Evolutionary conservation across 2,888 invertebrate species (phyloP).

Genomic region (Tanytarsus gracilentus): DNA sequence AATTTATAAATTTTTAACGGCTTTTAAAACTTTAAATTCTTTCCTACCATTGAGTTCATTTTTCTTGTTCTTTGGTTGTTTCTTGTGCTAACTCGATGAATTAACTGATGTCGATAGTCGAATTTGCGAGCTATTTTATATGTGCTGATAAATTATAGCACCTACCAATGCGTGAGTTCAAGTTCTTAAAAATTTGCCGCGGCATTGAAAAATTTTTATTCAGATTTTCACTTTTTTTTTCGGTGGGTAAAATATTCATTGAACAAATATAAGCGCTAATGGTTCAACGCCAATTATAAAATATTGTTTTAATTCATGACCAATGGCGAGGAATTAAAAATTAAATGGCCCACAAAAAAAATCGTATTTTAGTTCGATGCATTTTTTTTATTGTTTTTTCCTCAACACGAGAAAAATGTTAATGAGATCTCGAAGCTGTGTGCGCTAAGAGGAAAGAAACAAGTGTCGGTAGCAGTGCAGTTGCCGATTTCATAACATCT

Average conservation of each 20-base stretch:
- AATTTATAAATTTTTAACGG: background rate
- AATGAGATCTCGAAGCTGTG: too few species aligned
- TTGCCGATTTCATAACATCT: background rate
- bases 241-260: background rate
- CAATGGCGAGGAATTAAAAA: background rate
- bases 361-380: too few species aligned
- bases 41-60: background rate
- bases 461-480: background rate
- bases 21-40: background rate
- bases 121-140: background rate
- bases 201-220: slow-evolving; percentile 12
- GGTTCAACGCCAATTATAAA: background rate
- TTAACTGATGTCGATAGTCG: slow-evolving; percentile 6
- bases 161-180: background rate
- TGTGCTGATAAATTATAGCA: background rate
- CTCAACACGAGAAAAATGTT: background rate
- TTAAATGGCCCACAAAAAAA: background rate
- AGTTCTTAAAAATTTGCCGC: background rate
- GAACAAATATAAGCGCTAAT: background rate
- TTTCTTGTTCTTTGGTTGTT: background rate
- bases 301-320: background rate
- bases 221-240: slow-evolving; percentile 1
- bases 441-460: background rate
- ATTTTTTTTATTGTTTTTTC: too few species aligned
- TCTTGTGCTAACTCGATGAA: background rate